These are phyloP conservation scores for Schrankia costaestrigalis DNA, from an alignment of 2,888 invertebrate species.

Conservation along the genomic window DNA sequence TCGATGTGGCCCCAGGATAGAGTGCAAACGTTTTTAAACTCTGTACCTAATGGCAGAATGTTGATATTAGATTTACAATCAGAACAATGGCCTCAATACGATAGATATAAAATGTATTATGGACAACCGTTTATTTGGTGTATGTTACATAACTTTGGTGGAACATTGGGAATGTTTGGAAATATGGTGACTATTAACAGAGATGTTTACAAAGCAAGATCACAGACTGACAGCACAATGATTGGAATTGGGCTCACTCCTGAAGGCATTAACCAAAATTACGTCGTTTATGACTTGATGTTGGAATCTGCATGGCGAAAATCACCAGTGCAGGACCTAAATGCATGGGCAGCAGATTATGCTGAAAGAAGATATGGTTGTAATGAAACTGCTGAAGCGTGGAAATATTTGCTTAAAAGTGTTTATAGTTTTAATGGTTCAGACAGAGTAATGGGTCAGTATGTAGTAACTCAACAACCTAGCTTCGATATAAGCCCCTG, in stretches of 20 bases:
- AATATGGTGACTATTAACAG: slow-evolving; percentile 86
- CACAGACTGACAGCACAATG: slow-evolving; percentile 86
- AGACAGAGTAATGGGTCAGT: slow-evolving; percentile 86
- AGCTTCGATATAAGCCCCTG: slow-evolving; percentile 83
- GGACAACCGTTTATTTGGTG: slow-evolving; percentile 98
- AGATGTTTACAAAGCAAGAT: slow-evolving; percentile 82
- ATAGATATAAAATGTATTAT: slow-evolving; percentile 88
- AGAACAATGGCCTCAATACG: slow-evolving; percentile 91
- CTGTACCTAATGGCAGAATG: slow-evolving; percentile 89
- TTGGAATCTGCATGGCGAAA: slow-evolving; percentile 89
- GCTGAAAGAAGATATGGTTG: slow-evolving; percentile 88
- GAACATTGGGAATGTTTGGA: slow-evolving; percentile 95
- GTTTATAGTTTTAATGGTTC: slow-evolving; percentile 86
- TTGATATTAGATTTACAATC: slow-evolving; percentile 94
- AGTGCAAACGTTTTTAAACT: slow-evolving; percentile 87
- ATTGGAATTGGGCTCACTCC: slow-evolving; percentile 95
- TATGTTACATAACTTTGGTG: slow-evolving; percentile 98
- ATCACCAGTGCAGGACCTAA: slow-evolving; percentile 80
- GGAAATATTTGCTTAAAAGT: slow-evolving; percentile 83
- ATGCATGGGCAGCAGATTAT: slow-evolving; percentile 84
- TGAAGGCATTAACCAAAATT: slow-evolving; percentile 97
- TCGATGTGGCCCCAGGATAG: slow-evolving; percentile 84
- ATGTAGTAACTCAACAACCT: slow-evolving; percentile 86
- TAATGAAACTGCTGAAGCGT: slow-evolving; percentile 79
- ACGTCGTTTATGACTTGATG: slow-evolving; percentile 95